These are phyloP conservation scores for Athetis lepigone DNA, from an alignment of 2,888 invertebrate species.

Conservation along the genomic window DNA sequence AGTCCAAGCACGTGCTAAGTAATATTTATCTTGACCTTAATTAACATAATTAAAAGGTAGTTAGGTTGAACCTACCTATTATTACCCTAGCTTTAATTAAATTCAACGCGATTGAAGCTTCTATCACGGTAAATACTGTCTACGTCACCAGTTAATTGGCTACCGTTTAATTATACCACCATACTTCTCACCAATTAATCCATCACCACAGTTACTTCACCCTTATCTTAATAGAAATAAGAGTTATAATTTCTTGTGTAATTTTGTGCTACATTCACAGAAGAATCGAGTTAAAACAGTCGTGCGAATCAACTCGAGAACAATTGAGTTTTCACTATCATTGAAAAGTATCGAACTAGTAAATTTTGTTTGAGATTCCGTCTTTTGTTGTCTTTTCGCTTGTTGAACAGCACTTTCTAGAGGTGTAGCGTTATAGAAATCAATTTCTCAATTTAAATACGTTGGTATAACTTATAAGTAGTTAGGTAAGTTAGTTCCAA, in stretches of 20 bases:
- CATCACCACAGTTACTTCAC: conserved; percentile 1
- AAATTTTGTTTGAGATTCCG: conserved; percentile 48
- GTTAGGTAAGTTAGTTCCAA: no score
- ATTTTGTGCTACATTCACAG: conserved; percentile 30
- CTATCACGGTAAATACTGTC: not conserved
- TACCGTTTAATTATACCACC: conserved; percentile 26
- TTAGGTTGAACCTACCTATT: no score
- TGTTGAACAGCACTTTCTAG: conserved; percentile 48
- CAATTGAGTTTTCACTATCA: conserved; percentile 71
- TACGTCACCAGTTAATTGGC: conserved; percentile 23
- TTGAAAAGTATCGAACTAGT: conserved; percentile 53
- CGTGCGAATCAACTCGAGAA: conserved; percentile 68
- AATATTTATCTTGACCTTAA: no score
- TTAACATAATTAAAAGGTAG: no score
- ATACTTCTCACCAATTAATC: not conserved
- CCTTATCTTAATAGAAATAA: accelerated
- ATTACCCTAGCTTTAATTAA: no score
- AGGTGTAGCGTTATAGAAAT: not conserved
- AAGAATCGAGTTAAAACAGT: conserved; percentile 26
- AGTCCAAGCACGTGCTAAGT: no score
- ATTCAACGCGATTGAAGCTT: no score
- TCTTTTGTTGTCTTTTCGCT: conserved; percentile 29
- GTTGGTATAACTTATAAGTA: no score
- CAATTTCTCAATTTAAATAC: no score
- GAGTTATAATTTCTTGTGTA: conserved; percentile 6